These are phyloP conservation scores for Sympetrum striolatum DNA, from an alignment of 2,888 invertebrate genomes.

Conservation along the genomic window DNA sequence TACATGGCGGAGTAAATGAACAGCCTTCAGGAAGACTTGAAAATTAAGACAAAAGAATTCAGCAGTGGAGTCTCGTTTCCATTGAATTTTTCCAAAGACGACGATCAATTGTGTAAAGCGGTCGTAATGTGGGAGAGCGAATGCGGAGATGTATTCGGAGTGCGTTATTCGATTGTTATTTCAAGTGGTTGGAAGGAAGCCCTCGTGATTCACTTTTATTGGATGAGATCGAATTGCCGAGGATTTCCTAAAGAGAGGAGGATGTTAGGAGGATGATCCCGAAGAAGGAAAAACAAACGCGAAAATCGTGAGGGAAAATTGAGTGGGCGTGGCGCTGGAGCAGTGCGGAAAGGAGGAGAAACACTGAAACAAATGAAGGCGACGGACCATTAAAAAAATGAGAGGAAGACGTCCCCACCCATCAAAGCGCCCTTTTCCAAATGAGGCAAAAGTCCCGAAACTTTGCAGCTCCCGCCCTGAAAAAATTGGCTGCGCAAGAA, in stretches of 20 bases:
- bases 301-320: neutral
- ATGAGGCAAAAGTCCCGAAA: neutral
- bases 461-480: neutral
- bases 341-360: neutral
- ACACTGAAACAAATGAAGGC: constrained; percentile 18
- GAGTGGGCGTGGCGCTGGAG: constrained; percentile 2
- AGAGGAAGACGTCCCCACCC: neutral
- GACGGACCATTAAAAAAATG: constrained; percentile 33
- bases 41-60: too few species aligned
- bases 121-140: too few species aligned
- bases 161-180: neutral
- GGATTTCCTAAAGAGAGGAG: neutral
- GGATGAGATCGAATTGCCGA: neutral
- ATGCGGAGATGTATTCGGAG: neutral
- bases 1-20: too few species aligned
- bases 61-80: too few species aligned
- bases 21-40: too few species aligned
- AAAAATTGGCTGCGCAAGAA: neutral
- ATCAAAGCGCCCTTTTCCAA: neutral
- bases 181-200: neutral
- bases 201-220: neutral
- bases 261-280: neutral
- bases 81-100: too few species aligned
- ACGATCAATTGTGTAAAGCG: too few species aligned
- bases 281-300: neutral